A percentile compares a stretch with the other conserved stretches of the same genome.
phyloP scores from a whole-genome alignment of 2,888 invertebrate species.

The Epirrita christyi region DNA sequence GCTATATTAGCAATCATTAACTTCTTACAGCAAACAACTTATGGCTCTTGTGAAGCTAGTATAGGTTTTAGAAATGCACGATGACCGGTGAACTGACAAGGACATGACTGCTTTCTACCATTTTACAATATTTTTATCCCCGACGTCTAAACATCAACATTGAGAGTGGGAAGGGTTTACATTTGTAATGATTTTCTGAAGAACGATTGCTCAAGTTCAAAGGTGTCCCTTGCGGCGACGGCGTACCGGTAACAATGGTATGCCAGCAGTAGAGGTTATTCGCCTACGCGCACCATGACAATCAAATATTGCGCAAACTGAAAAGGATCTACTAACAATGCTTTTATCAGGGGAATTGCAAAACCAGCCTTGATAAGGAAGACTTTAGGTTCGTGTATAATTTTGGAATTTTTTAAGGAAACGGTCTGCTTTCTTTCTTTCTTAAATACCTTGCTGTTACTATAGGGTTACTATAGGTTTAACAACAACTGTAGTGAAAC shows the following conservation, averaged over 20 bases:
- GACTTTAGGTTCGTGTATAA: background rate
- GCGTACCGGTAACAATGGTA: conserved; percentile 44
- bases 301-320: conserved; percentile 45
- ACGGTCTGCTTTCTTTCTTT: background rate
- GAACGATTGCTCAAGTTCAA: conserved; percentile 58
- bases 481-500: conserved; percentile 24
- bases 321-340: conserved; percentile 47
- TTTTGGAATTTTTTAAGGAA: background rate
- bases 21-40: conserved; percentile 19
- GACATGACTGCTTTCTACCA: conserved; percentile 19
- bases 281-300: conserved; percentile 46
- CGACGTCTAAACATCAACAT: conserved; percentile 8
- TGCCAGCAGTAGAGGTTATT: conserved; percentile 36
- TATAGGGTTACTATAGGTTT: no score
- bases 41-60: conserved; percentile 16
- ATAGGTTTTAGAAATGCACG: conserved; percentile 18
- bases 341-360: conserved; percentile 39
- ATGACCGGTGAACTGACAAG: conserved; percentile 21
- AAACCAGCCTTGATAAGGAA: conserved; percentile 39
- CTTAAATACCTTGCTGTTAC: background rate
- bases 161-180: conserved; percentile 14
- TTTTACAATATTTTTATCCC: conserved; percentile 23
- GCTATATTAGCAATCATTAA: conserved; percentile 32
- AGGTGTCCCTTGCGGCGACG: conserved; percentile 51
- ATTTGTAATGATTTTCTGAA: conserved; percentile 23